phyloP scores from a whole-genome alignment of 2,888 invertebrate genomes.

The Ypsolopha sequella region DNA sequence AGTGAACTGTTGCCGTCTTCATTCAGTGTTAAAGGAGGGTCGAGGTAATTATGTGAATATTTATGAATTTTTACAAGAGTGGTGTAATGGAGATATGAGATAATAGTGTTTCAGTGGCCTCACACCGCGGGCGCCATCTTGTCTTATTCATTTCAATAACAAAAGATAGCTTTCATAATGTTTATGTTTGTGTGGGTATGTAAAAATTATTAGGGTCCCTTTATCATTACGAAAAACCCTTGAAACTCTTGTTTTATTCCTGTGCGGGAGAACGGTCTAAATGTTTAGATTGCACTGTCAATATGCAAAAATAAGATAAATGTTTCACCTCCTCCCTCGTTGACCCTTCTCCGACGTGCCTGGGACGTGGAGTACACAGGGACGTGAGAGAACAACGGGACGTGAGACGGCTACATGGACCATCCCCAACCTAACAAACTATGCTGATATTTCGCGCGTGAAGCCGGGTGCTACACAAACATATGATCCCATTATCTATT shows the following conservation, averaged over 20 bases:
- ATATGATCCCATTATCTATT: too few species aligned
- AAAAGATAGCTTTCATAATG: conserved; percentile 15
- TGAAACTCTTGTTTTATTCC: too few species aligned
- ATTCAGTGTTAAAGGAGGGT: conserved; percentile 24
- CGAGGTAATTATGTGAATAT: conserved; percentile 61
- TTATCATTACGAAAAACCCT: neutral
- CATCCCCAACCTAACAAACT: neutral
- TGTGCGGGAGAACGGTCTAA: neutral
- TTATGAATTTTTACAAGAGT: conserved; percentile 63
- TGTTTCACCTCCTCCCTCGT: too few species aligned
- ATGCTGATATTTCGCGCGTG: too few species aligned
- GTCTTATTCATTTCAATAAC: conserved; percentile 52
- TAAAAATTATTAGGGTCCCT: neutral
- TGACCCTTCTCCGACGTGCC: too few species aligned
- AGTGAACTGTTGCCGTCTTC: neutral
- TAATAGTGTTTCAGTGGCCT: conserved; percentile 43
- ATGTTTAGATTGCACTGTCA: conserved; percentile 7
- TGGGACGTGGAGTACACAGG: neutral
- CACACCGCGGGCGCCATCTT: conserved; percentile 36
- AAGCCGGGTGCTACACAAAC: too few species aligned
- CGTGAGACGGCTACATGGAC: neutral
- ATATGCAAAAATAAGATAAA: conserved; percentile 3
- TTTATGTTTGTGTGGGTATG: conserved; percentile 7
- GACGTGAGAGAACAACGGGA: neutral
- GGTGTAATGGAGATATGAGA: conserved; percentile 49